Base-by-base conservation (phyloP, 2,888 invertebrate species). In the Clusia tigrina region DNA sequence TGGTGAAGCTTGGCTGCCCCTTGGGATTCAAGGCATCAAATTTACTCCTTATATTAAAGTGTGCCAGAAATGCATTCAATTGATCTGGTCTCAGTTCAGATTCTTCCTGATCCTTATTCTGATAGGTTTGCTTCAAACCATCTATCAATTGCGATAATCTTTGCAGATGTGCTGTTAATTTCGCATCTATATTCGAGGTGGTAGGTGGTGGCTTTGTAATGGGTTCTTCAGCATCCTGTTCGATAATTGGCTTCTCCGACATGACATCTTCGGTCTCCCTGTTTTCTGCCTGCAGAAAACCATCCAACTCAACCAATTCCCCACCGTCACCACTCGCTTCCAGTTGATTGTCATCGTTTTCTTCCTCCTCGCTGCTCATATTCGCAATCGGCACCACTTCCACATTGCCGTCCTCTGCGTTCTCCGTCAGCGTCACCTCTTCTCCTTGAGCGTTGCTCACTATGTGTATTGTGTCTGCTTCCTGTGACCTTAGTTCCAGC, bases 31-130 rank as follows among this genome's bases (percentile, higher is more conserved):
- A 54, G 38, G 72, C 71, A 55, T 81, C 75, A 51, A 78, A 77
- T 22, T 80, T 79, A 60, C 80, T 75, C 66, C 81, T 81, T 5
- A 84, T 79, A 64, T 84, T 82, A 23, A 83, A 84, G 59, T 82
- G 81, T 0, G 83, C 82, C 32, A 84, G 62, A 52, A 83, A 83
- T 1, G 83, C 82, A 68, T 84, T 84, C 32, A 84, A 58, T 46
- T 84, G 83, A 70, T 84, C 83, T 0, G 84, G 82, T 1, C 80
- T 71, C 63, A 84, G 64, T 2, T 83, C 82, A 5, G 70, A 62
- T 17, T 69, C 72, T 0, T 74, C 68, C 2, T 74, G 71, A 1
- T 75, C 74, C 0, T 77, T 72, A 22, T 73, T 72, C 51, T 79
- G 77, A 61, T 83, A 82, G 1, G 76, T 80, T 62, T 81, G 69